Evolutionary conservation across 2,113 vertebrate species (phyloP).

Genomic region (Solenodon paradoxus): DNA sequence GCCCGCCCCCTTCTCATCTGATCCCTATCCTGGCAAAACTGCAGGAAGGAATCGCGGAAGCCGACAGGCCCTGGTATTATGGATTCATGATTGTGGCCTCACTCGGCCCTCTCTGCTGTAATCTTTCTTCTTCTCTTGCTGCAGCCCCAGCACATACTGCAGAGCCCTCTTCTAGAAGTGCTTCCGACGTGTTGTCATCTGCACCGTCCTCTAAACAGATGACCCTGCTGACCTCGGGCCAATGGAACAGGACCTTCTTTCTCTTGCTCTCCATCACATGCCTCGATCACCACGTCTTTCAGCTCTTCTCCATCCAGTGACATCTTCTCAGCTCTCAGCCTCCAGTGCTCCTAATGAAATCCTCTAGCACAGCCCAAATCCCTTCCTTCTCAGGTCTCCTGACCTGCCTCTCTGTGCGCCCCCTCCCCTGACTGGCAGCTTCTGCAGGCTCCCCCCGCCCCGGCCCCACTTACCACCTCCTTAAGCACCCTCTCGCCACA

Average conservation of each 20-base stretch:
- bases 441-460: not conserved
- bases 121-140: not conserved
- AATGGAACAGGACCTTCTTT: not conserved
- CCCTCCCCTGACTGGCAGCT: not conserved
- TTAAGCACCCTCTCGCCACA: too few species aligned
- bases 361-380: accelerated
- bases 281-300: too few species aligned
- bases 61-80: not conserved
- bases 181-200: not conserved
- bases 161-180: not conserved
- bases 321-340: not conserved
- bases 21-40: not conserved
- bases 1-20: not conserved
- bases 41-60: not conserved
- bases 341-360: not conserved
- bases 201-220: not conserved
- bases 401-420: accelerated
- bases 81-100: not conserved
- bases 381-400: not conserved
- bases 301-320: not conserved
- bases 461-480: too few species aligned
- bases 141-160: not conserved
- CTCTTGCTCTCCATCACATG: accelerated
- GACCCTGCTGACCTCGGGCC: not conserved
- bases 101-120: not conserved